A percentile compares a stretch with the other conserved stretches of the same genome.
Conservation (phyloP, 1,140 invertebrate genomes). For the Atta cephalotes region DNA sequence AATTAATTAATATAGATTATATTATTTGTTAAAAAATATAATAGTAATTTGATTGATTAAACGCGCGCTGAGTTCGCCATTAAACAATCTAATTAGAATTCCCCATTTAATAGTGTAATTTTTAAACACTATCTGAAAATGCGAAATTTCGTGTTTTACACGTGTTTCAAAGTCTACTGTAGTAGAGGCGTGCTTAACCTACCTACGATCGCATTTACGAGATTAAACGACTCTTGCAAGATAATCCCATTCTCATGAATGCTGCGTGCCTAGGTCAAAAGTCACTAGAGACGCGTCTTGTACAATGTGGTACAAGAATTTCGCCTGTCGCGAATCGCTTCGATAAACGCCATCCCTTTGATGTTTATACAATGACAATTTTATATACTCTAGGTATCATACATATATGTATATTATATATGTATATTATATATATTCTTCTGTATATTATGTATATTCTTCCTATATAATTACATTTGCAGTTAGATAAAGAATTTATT, state of each 20-base stretch:
- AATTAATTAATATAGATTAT: slow-evolving; percentile 32
- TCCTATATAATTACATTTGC: neutral
- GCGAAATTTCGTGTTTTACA: slow-evolving; percentile 46
- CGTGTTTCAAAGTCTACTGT: neutral
- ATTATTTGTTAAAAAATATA: slow-evolving; percentile 7
- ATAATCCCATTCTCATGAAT: slow-evolving; percentile 65
- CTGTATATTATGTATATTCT: neutral
- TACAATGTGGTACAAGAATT: slow-evolving; percentile 32
- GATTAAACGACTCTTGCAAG: slow-evolving; percentile 63
- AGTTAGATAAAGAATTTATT: neutral
- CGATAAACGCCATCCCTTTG: neutral
- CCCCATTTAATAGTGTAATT: slow-evolving; percentile 12
- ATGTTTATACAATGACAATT: neutral
- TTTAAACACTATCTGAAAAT: slow-evolving; percentile 31
- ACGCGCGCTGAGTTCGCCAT: slow-evolving; percentile 20
- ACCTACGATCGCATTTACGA: slow-evolving; percentile 43
- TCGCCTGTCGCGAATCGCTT: slow-evolving; percentile 5
- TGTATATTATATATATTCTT: neutral
- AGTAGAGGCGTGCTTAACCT: neutral
- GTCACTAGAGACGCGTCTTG: neutral
- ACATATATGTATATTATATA: too few species aligned
- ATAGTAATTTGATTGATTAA: slow-evolving; percentile 32
- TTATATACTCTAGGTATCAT: neutral
- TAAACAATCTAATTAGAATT: slow-evolving; percentile 64
- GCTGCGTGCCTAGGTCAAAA: slow-evolving; percentile 21